phyloP scores from a whole-genome alignment of 2,113 vertebrate genomes.

The Spheniscus mendiculus region DNA sequence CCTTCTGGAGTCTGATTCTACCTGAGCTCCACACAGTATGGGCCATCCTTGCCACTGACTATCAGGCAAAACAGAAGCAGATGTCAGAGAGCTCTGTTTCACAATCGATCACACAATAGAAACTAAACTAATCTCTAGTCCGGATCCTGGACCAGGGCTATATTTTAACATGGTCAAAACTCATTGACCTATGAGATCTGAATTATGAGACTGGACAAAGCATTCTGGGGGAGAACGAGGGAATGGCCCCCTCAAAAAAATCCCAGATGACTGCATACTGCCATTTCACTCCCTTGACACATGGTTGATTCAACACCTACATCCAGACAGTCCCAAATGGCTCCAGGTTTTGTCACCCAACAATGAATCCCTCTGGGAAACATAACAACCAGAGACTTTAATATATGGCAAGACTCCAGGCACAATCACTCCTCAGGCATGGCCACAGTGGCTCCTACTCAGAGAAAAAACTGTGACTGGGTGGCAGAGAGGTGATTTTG shows the following conservation, averaged over 20 bases:
- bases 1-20: background rate
- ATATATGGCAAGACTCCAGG: background rate
- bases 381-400: background rate
- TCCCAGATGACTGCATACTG: background rate
- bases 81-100: background rate
- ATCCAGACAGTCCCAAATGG: background rate
- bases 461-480: background rate
- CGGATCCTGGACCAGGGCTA: background rate
- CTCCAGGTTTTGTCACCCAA: background rate
- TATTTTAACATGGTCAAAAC: background rate
- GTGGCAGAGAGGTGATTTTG: background rate
- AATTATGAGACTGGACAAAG: background rate
- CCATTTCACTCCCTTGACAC: background rate
- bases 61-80: background rate
- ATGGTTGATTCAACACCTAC: background rate
- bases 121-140: background rate
- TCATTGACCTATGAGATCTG: background rate
- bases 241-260: accelerated
- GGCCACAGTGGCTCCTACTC: background rate
- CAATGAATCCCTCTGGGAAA: background rate
- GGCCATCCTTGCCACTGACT: background rate
- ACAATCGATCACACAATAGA: background rate
- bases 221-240: background rate
- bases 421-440: background rate
- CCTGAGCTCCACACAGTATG: background rate